Conservation (phyloP, 2,888 invertebrate species). For the Gerosis bhagava region DNA sequence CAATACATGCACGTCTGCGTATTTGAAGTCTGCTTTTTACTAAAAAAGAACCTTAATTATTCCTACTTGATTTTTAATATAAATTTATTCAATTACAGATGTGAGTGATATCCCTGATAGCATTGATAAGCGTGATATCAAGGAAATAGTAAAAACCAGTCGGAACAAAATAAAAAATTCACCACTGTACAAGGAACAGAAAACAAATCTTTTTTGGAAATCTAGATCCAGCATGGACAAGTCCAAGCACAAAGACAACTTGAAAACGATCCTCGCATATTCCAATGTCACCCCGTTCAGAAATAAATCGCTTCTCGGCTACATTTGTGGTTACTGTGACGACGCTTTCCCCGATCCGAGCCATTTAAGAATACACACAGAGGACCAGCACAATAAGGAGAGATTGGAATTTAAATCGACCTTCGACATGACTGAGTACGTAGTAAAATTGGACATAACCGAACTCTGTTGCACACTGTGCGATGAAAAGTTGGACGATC, state of each 20-base stretch:
- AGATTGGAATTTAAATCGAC: slow-evolving; percentile 48
- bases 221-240: slow-evolving; percentile 41
- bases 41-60: too few relatives aligned
- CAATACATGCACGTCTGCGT: too few relatives aligned
- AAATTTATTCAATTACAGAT: slow-evolving; percentile 38
- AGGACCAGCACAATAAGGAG: slow-evolving; percentile 46
- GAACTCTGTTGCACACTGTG: slow-evolving; percentile 54
- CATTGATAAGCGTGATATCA: slow-evolving; percentile 21
- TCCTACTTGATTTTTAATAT: too few relatives aligned
- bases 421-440: slow-evolving; percentile 55
- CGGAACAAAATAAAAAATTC: slow-evolving; percentile 37
- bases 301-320: slow-evolving; percentile 58
- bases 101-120: slow-evolving; percentile 41
- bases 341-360: slow-evolving; percentile 53
- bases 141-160: slow-evolving; percentile 27
- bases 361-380: slow-evolving; percentile 48
- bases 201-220: slow-evolving; percentile 47
- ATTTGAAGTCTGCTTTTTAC: too few relatives aligned
- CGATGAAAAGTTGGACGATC: slow-evolving; percentile 42
- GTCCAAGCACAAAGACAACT: slow-evolving; percentile 56
- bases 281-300: slow-evolving; percentile 64
- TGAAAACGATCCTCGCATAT: slow-evolving; percentile 53
- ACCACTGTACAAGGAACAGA: slow-evolving; percentile 37
- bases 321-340: slow-evolving; percentile 60
- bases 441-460: slow-evolving; percentile 54